Base-by-base conservation (phyloP, 2,113 vertebrate species). In the Paedocypris sp. region DNA sequence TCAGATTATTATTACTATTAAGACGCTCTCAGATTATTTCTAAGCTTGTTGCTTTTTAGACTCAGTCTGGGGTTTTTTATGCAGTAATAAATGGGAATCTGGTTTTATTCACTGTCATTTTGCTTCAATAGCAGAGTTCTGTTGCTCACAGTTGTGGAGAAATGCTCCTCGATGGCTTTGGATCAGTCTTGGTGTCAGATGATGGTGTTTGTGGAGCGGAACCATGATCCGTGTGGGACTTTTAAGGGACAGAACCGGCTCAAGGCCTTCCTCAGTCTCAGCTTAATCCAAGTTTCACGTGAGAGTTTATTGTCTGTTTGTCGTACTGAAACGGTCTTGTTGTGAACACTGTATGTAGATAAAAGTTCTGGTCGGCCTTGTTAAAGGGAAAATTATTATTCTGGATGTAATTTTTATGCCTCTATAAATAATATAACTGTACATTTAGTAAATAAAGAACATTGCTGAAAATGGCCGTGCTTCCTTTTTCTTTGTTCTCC, bases 321-420 rank as follows among this genome's bases (percentile, higher is more conserved):
- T 60, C 13, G 60, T 63, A 59, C 36, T 70, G 57, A 60, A 64
- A 62, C 53, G 32, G 25, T 57, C 6, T 58, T 59, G n/a, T 48
- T 71, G 62, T 63, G 63, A 52, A 75, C 64, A 72, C 75, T 77
- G 73, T 79, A 71, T 80, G 67, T 76, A 77, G 69, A 81, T 68
- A 73, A 51, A n/a, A 58, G 52, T 65, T 62, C 62, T 80, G 71
- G 64, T 57, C 68, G 68, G 70, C 22, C 41, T 69, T 74, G 76
- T 66, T 80, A 76, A 82, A 78, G 80, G 78, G 82, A 81, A 70
- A 60, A 67, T 73, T 67, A 60, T 52, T 63, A 60, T 74, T 77
- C 62, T 67, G 59, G 74, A 74, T 85, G 80, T 80, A 79, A 80
- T 79, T 80, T 79, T 76, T 66, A 66, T 76, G 69, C 73, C 25